phyloP scores from a whole-genome alignment of 2,113 vertebrate species.

The Tichodroma muraria region DNA sequence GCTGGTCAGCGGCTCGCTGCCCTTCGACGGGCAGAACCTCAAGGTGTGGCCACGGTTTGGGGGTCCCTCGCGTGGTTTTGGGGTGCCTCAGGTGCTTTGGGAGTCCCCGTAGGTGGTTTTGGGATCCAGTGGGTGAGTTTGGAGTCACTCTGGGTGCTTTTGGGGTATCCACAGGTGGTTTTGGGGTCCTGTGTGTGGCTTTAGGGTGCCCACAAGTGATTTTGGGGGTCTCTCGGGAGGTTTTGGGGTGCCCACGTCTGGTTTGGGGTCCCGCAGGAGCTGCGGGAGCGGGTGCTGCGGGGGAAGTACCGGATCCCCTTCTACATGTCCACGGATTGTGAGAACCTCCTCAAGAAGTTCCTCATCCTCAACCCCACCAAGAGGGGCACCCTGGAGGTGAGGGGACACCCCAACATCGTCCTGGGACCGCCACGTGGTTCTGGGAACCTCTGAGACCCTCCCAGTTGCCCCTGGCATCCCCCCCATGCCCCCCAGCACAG shows the following conservation, averaged over 20 bases:
- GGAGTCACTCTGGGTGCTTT: too few relatives aligned
- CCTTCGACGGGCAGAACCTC: too few relatives aligned
- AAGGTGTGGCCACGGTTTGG: neutral
- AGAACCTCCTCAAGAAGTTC: conserved; percentile 77
- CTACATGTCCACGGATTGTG: conserved; percentile 96
- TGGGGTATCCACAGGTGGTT: too few relatives aligned
- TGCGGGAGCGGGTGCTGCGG: conserved; percentile 88
- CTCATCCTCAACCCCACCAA: conserved; percentile 92
- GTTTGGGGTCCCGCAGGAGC: conserved; percentile 69
- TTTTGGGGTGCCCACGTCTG: neutral
- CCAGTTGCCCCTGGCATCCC: neutral
- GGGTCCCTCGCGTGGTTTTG: neutral
- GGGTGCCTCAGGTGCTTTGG: neutral
- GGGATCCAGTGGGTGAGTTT: too few relatives aligned
- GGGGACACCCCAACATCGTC: neutral
- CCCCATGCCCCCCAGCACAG: too few relatives aligned
- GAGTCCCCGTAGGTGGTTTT: neutral
- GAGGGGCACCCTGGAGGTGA: conserved; percentile 90
- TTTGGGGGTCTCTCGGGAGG: too few relatives aligned
- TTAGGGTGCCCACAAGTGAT: neutral
- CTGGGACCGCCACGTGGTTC: neutral
- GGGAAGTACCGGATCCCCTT: conserved; percentile 94
- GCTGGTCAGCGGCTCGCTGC: too few relatives aligned
- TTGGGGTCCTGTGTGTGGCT: too few relatives aligned
- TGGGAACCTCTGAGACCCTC: neutral